Percentiles rank a stretch among this genome's conserved stretches.
phyloP scores from a whole-genome alignment of 2,113 vertebrate species.

The Pterophyllum scalare region DNA sequence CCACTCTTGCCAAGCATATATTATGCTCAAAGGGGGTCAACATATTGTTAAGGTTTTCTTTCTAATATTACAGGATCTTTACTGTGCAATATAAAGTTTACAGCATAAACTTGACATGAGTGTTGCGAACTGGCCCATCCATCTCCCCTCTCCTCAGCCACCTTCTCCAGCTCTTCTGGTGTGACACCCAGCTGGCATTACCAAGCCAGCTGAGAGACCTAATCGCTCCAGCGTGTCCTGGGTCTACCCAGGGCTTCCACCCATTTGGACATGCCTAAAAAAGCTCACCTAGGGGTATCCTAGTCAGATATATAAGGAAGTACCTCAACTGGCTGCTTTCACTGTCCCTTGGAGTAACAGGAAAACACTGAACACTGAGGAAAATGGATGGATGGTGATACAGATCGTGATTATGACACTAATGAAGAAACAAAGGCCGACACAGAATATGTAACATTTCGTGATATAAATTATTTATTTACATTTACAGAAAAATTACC shows the following conservation, averaged over 20 bases:
- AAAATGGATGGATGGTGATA: not conserved
- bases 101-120: too few relatives aligned
- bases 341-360: not conserved
- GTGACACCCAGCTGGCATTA: too few relatives aligned
- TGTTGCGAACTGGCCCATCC: not conserved
- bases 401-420: not conserved
- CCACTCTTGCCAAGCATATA: not conserved
- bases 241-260: too few relatives aligned
- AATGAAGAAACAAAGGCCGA: constrained; percentile 13
- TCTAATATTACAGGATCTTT: too few relatives aligned
- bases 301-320: too few relatives aligned
- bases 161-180: not conserved
- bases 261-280: too few relatives aligned
- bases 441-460: constrained; percentile 64
- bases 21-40: not conserved
- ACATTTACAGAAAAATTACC: constrained; percentile 99
- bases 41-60: too few relatives aligned
- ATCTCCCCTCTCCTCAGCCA: not conserved
- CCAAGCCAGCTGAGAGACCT: too few relatives aligned
- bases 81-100: not conserved
- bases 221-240: too few relatives aligned
- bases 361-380: not conserved
- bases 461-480: constrained; percentile 99
- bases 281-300: too few relatives aligned
- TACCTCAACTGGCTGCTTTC: too few relatives aligned